Evolutionary conservation across 2,113 vertebrate genomes (phyloP).

Genomic region (Carassius auratus): DNA sequence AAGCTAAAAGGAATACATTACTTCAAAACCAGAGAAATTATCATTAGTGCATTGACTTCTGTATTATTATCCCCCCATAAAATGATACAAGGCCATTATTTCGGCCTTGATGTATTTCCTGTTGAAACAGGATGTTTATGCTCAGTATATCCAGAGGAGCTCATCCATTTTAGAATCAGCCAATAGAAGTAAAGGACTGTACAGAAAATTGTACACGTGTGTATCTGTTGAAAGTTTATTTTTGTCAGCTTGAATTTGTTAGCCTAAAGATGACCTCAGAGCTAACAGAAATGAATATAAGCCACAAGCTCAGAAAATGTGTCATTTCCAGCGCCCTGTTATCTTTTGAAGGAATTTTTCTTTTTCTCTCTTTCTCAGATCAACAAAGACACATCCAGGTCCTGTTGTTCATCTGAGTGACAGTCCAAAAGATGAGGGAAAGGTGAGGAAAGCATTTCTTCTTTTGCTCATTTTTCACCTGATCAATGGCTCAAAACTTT

Average conservation of each 20-base stretch:
- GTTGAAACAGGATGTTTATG: background rate
- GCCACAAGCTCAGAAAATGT: background rate
- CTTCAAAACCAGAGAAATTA: background rate
- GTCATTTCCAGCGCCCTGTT: background rate
- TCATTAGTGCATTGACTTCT: background rate
- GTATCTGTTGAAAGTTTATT: background rate
- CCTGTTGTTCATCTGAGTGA: slow-evolving; percentile 98
- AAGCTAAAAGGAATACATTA: background rate
- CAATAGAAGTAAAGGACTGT: background rate
- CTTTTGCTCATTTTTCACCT: background rate
- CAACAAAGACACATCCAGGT: slow-evolving; percentile 96
- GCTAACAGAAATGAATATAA: background rate
- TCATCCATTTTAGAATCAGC: background rate
- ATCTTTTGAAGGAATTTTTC: background rate
- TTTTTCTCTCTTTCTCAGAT: slow-evolving; percentile 76
- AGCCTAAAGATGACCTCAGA: background rate
- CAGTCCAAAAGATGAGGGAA: slow-evolving; percentile 96
- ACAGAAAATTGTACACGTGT: background rate
- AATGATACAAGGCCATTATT: background rate
- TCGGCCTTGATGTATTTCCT: background rate
- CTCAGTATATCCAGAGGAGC: background rate
- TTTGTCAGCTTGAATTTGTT: background rate
- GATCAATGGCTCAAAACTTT: background rate
- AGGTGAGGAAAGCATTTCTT: slow-evolving; percentile 78
- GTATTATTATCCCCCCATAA: background rate